Percentiles rank a stretch among this genome's conserved stretches.
Evolutionary conservation across 2,797 vertebrate genomes (phyloP).

Genomic region (Anisognathus igniventris): DNA sequence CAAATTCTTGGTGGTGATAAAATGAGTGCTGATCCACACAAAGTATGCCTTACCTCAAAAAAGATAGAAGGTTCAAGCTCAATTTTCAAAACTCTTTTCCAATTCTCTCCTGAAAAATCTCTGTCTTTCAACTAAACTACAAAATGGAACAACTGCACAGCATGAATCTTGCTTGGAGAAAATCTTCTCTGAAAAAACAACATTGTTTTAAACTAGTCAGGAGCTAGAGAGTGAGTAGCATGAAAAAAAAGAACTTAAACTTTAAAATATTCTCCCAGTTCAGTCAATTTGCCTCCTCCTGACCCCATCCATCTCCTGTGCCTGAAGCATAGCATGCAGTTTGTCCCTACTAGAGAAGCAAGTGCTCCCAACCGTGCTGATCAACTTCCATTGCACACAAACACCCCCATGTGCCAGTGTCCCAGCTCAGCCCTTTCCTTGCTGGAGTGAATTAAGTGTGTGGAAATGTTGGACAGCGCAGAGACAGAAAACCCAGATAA

Average conservation of each 20-base stretch:
- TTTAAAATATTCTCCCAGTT: neutral
- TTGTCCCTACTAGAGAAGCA: neutral
- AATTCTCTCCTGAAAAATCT: neutral
- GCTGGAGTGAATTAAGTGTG: neutral
- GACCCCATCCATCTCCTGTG: neutral
- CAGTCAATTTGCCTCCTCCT: neutral
- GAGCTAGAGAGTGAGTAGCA: neutral
- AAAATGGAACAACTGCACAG: neutral
- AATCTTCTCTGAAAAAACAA: neutral
- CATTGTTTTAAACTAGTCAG: neutral
- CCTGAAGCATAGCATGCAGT: neutral
- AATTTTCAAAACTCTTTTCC: neutral
- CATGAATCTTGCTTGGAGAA: neutral
- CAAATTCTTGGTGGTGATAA: neutral
- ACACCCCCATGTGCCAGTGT: neutral
- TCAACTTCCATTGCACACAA: neutral
- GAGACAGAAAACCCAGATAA: neutral
- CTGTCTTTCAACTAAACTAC: neutral
- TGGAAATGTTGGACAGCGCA: rapidly evolving
- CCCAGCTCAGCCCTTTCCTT: neutral
- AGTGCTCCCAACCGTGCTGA: neutral
- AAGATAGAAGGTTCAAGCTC: neutral
- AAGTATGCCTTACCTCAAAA: neutral
- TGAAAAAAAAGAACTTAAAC: neutral
- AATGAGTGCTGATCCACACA: neutral